Base-by-base conservation (phyloP, 2,113 vertebrate genomes). In the Labeo rohita region DNA sequence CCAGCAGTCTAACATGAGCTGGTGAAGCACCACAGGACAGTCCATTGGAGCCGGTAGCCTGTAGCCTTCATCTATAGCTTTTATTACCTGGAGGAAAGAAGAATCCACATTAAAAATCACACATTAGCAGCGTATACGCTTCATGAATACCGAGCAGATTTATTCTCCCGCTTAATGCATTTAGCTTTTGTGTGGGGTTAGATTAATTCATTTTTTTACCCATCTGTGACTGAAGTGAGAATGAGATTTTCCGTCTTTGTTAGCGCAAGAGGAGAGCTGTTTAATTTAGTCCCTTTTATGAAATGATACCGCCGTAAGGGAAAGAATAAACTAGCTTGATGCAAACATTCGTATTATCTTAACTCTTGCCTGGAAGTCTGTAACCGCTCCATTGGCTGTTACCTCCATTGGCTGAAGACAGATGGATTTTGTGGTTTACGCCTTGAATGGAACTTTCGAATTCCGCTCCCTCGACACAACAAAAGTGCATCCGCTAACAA, bases 1-100 rank as follows among this genome's bases (percentile, higher is more conserved):
- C 98, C 98, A 99, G 92, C 98, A 99, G 93, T 98, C 98, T 90
- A 99, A 92, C 98, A 99, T 99, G 85, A 99, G 96, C 92, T 99
- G 98, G 92, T 99, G 98, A 73, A 99, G 94, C 59, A 98, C 96
- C 0, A 97, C 94, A 0, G 98, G 98, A 80, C 98, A 99, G 94
- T 99, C 98, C 98, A 99, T 99, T 77, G 98, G 98, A 1, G 98
- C 97, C 0, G 98, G 98, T 49, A 99, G 96, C 88, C 98, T 93
- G 93, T 99, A 99, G 88, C 99, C 98, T 93, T 99, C 98, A 92
- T 99, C 98, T 0, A 99, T 98, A 78, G 98, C 98, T 0, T 99
- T 99, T 92, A 99, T 99, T 87, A 99, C 98, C 98, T 99, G 92
- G 34, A 34, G 66, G 8, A 47, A 9, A 80, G 23, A 61, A 52